phyloP scores from a whole-genome alignment of 2,888 invertebrate species.

The Eulithis testata region DNA sequence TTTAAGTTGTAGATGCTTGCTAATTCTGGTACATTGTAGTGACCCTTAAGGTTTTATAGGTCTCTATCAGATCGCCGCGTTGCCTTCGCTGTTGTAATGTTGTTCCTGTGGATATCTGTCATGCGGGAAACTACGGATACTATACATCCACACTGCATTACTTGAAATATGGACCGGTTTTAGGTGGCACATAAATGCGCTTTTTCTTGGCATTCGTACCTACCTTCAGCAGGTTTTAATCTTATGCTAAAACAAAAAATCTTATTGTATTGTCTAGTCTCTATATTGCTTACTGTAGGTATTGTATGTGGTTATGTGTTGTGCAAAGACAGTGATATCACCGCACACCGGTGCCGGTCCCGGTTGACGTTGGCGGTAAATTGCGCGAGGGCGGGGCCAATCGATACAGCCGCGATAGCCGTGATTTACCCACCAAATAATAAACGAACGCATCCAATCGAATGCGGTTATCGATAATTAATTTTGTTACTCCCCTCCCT shows the following conservation, averaged over 20 bases:
- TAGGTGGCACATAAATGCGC: too few relatives aligned
- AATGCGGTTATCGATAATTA: constrained; percentile 72
- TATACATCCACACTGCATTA: too few relatives aligned
- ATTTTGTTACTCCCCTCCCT: constrained; percentile 68
- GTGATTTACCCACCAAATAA: constrained; percentile 79
- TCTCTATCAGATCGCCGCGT: too few relatives aligned
- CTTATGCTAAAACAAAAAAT: background rate
- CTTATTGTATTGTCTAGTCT: background rate
- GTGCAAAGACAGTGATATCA: constrained; percentile 37
- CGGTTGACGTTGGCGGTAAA: constrained; percentile 68
- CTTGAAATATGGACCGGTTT: too few relatives aligned
- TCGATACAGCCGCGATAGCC: constrained; percentile 56
- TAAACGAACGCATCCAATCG: constrained; percentile 64
- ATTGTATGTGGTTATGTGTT: constrained; percentile 9
- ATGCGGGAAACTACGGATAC: constrained; percentile 1
- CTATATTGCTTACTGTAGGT: background rate
- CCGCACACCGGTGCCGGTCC: constrained; percentile 49
- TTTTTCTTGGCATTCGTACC: too few relatives aligned
- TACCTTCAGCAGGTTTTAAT: background rate
- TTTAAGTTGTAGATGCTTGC: too few relatives aligned
- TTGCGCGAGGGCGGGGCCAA: constrained; percentile 55
- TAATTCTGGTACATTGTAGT: too few relatives aligned
- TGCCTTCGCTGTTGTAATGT: too few relatives aligned
- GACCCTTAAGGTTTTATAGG: too few relatives aligned
- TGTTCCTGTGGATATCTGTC: constrained; percentile 21